Evolutionary conservation across 2,797 vertebrate genomes (phyloP).

Genomic region (Naso thynnoides): DNA sequence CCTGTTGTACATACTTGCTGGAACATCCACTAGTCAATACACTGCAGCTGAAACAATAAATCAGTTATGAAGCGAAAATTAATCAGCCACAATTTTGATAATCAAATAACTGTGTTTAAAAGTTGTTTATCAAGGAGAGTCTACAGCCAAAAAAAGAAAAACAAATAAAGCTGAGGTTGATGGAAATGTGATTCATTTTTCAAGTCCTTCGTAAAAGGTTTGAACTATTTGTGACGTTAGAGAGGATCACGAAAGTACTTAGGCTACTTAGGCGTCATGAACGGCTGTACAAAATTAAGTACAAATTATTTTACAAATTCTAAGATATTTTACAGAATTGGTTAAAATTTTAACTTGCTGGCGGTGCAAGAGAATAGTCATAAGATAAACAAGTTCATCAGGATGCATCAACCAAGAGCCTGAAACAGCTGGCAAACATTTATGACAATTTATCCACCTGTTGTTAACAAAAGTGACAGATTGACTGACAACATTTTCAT

Average conservation of each 20-base stretch:
- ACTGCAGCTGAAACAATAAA: background rate
- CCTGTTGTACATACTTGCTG: background rate
- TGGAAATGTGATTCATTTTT: background rate
- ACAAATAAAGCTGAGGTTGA: background rate
- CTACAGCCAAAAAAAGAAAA: no score
- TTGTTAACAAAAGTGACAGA: background rate
- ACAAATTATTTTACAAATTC: background rate
- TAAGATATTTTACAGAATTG: background rate
- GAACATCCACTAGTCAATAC: constrained; percentile 1
- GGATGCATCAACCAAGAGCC: background rate
- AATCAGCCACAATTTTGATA: no score
- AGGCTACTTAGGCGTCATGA: background rate
- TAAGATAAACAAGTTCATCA: background rate
- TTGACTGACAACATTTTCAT: background rate
- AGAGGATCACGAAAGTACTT: background rate
- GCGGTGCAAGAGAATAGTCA: no score
- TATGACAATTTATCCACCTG: background rate
- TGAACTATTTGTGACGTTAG: no score
- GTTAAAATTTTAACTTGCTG: no score
- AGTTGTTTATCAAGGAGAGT: background rate
- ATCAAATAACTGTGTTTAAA: background rate
- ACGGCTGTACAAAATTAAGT: background rate
- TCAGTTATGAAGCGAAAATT: background rate
- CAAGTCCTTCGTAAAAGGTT: background rate
- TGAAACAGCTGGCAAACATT: background rate